Percentiles rank a stretch among this genome's conserved stretches.
phyloP scores from a whole-genome alignment of 2,888 invertebrate genomes.

The Leptura quadrifasciata region DNA sequence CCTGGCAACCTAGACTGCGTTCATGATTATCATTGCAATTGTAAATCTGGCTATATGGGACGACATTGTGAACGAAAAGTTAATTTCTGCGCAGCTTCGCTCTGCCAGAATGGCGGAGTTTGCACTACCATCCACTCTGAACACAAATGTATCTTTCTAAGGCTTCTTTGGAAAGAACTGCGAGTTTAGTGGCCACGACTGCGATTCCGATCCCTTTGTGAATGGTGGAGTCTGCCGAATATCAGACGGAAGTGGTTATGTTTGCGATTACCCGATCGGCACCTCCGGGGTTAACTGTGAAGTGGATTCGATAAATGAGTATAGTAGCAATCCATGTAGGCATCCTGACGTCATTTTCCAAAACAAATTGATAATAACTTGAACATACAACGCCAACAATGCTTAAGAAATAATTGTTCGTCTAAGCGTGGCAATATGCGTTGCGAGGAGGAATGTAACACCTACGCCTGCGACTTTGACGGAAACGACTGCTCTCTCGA shows the following conservation, averaged over 20 bases:
- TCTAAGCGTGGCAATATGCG: conserved; percentile 88
- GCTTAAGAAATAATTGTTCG: conserved; percentile 85
- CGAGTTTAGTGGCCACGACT: conserved; percentile 90
- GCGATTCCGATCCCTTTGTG: conserved; percentile 91
- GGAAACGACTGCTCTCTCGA: conserved; percentile 92
- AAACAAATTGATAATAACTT: conserved; percentile 84
- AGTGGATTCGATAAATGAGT: conserved; percentile 89
- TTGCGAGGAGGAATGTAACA: conserved; percentile 96
- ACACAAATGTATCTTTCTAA: conserved; percentile 89
- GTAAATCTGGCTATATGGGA: conserved; percentile 93
- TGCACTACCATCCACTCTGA: conserved; percentile 88
- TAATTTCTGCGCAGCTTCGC: conserved; percentile 92
- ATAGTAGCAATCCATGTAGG: conserved; percentile 89
- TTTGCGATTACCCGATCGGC: conserved; percentile 90
- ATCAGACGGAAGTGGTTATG: conserved; percentile 82
- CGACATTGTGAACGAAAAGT: conserved; percentile 92
- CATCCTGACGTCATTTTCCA: conserved; percentile 90
- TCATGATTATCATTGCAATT: conserved; percentile 95
- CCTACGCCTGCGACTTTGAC: conserved; percentile 93
- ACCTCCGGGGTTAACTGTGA: conserved; percentile 90
- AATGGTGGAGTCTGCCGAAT: conserved; percentile 91
- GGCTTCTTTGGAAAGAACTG: conserved; percentile 93
- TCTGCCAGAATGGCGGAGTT: conserved; percentile 93
- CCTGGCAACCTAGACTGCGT: conserved; percentile 93
- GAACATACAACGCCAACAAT: conserved; percentile 85